Evolutionary conservation across 1,140 invertebrate genomes (phyloP).

Genomic region (Heliothis virescens): DNA sequence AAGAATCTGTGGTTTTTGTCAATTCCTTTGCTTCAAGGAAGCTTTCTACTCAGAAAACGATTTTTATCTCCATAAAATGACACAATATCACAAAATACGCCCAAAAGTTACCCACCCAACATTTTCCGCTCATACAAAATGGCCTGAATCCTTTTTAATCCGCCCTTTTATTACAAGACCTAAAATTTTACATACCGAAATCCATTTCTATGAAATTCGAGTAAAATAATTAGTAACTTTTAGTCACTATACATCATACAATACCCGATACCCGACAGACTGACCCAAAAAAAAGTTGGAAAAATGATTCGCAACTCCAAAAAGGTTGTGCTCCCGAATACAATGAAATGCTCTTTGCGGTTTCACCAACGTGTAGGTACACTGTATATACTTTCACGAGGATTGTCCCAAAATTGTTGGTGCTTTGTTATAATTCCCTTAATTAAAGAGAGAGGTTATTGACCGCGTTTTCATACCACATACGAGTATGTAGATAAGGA

Average conservation of each 20-base stretch:
- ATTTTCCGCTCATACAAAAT: no score
- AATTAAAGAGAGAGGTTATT: slow-evolving; percentile 40
- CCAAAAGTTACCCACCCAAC: no score
- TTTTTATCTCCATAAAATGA: no score
- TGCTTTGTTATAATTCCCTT: slow-evolving; percentile 37
- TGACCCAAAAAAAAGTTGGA: slow-evolving; percentile 41
- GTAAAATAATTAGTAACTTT: background rate
- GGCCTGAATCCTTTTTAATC: no score
- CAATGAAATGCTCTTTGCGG: slow-evolving; percentile 52
- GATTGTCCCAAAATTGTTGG: slow-evolving; percentile 27
- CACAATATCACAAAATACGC: no score
- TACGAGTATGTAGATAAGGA: slow-evolving; percentile 20
- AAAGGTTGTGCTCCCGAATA: slow-evolving; percentile 38
- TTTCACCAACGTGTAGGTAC: slow-evolving; percentile 19
- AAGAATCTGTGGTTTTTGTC: no score
- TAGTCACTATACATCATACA: slow-evolving; percentile 22
- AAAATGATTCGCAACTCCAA: slow-evolving; percentile 40
- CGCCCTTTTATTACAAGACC: no score
- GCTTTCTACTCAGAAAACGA: no score
- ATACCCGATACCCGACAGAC: slow-evolving; percentile 16
- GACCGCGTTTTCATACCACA: background rate
- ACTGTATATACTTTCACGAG: slow-evolving; percentile 34
- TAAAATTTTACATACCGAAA: background rate
- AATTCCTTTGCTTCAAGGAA: no score
- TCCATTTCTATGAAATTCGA: background rate